Evolutionary conservation across 2,888 invertebrate species (phyloP).

Genomic region (Dione juno): DNA sequence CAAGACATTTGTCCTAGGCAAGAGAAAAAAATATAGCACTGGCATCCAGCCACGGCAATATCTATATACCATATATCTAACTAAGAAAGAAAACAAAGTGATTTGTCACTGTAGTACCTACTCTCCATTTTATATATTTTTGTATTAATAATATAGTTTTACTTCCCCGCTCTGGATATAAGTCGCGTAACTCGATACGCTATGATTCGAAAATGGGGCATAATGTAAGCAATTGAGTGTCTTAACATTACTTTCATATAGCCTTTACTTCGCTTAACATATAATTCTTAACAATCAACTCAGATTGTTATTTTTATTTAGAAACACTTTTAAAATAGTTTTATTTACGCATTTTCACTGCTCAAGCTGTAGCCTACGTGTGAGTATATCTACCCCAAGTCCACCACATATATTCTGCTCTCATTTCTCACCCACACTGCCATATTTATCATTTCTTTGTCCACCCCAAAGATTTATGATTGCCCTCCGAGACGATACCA

Average conservation of each 20-base stretch:
- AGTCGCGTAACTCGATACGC: no score
- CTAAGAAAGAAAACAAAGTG: slow-evolving; percentile 12
- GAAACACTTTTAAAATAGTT: neutral
- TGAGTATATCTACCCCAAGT: slow-evolving; percentile 31
- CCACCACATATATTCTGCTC: slow-evolving; percentile 55
- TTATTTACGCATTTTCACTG: neutral
- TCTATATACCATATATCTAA: slow-evolving; percentile 3
- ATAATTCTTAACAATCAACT: no score
- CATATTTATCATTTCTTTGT: slow-evolving; percentile 77
- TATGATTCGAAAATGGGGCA: no score
- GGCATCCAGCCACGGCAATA: slow-evolving; percentile 2
- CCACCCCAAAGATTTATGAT: slow-evolving; percentile 68
- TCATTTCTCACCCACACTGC: slow-evolving; percentile 65
- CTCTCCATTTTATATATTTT: neutral
- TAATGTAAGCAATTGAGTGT: no score
- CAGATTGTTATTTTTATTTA: neutral
- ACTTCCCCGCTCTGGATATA: no score
- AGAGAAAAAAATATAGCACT: slow-evolving; percentile 4
- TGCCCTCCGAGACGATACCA: slow-evolving; percentile 53
- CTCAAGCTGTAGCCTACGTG: neutral
- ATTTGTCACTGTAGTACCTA: neutral
- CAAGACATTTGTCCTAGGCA: neutral
- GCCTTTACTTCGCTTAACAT: no score
- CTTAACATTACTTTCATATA: no score
- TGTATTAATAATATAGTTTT: neutral